Evolutionary conservation across 2,797 vertebrate species (phyloP), one percentile per base, ranked within the genome.

Genomic region (Malurus leucopterus): DNA sequence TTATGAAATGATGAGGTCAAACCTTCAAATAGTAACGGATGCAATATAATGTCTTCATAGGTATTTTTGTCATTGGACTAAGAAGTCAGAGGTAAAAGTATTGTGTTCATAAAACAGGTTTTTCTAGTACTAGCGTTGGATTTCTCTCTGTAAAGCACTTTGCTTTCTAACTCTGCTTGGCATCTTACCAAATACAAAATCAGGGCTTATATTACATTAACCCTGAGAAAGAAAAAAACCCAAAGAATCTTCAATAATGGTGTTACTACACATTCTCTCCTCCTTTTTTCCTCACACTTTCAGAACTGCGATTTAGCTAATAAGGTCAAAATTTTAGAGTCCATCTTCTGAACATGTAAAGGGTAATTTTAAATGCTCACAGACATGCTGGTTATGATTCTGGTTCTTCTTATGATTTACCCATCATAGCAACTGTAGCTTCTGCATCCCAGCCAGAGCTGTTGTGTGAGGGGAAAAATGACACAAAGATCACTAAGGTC

Each of bases 401-500:
- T 89, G 32, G 38, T 58, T 29, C n/a, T 83, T 26, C 36, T 90
- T 91, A 23, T 7, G 2, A 57, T 84, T 84, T 78, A 77, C 36
- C 50, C 50, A 8, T 92, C 51, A 1, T 86, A 92, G 73, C 9
- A 23, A 41, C 11, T 84, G 47, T 44, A 85, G 90, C 63, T 95
- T 95, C 70, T 94, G 54, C 67, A 90, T 76, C 62, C 63, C 86
- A 93, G 36, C 55, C 90, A 92, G 81, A 91, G 72, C 54, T 71
- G 59, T 83, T 71, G 38, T 84, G 86, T 65, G 57, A 79, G 63
- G 26, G 26, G 19, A 2, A 71, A 92, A 93, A 84, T 67, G 68
- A 94, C 77, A 80, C 69, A 93, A 95, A 96, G 84, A 90, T 91
- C 88, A 92, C 86, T 95, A 94, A 95, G 91, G 81, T 92, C 82